Conservation (phyloP, 2,888 invertebrate genomes). For the Drosophila recens region DNA sequence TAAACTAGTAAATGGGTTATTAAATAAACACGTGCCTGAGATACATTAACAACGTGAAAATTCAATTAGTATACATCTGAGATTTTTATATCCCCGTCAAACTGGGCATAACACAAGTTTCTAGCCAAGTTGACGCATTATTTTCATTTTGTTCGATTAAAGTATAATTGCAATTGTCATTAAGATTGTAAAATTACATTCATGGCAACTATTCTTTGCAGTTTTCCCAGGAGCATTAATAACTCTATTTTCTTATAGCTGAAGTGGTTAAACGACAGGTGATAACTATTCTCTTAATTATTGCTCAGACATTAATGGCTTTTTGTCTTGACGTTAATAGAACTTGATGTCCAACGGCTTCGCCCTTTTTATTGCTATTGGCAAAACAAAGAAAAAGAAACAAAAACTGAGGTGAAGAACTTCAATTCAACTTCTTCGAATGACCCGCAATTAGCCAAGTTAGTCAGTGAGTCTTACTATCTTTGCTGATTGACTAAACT, state of each 20-base stretch:
- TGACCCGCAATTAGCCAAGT: constrained; percentile 8
- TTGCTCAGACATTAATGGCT: constrained; percentile 45
- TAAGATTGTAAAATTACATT: background rate
- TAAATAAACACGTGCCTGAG: constrained; percentile 16
- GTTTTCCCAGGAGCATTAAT: constrained; percentile 12
- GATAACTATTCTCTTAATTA: constrained; percentile 24
- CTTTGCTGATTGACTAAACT: constrained; percentile 1
- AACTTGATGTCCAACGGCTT: constrained; percentile 24
- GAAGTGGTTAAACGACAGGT: constrained; percentile 5
- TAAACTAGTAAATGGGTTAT: constrained; percentile 11
- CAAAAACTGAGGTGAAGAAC: background rate
- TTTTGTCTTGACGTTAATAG: constrained; percentile 5
- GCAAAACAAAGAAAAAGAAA: background rate
- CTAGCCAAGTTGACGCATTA: background rate
- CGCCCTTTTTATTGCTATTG: constrained; percentile 8
- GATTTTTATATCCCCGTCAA: constrained; percentile 12
- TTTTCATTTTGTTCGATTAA: too few relatives aligned
- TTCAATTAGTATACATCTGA: constrained; percentile 34
- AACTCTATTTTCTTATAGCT: constrained; percentile 2
- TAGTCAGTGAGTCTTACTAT: constrained; percentile 23
- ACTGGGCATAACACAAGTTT: constrained; percentile 1
- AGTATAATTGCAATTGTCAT: constrained; percentile 10
- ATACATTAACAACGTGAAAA: constrained; percentile 25
- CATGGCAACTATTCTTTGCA: constrained; percentile 13
- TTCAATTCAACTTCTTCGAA: background rate